Conservation (phyloP, 2,888 invertebrate species). For the Dolichopus griseipennis region DNA sequence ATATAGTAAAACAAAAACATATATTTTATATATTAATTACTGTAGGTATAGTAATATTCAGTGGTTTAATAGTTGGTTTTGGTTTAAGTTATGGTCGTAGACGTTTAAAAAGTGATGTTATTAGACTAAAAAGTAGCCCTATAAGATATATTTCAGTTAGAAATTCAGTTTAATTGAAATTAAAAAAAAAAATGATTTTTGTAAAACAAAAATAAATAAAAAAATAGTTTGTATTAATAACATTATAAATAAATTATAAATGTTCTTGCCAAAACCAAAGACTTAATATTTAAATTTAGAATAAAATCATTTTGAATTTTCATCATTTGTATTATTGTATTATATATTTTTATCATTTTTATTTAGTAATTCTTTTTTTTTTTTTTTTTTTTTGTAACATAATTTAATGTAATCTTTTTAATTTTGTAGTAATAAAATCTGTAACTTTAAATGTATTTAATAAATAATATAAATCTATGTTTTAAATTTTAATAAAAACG, state of each 20-base stretch:
- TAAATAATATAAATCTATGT: no score
- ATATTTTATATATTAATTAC: conserved; percentile 23
- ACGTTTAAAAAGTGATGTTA: conserved; percentile 14
- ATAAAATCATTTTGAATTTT: no score
- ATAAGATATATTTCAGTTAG: conserved; percentile 25
- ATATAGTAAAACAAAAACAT: conserved; percentile 18
- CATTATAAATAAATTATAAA: neutral
- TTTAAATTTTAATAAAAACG: no score
- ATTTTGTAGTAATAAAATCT: no score
- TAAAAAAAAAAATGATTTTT: no score
- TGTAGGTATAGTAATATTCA: conserved; percentile 20
- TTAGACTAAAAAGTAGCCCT: conserved; percentile 17
- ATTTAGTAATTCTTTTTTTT: no score
- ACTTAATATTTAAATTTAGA: neutral
- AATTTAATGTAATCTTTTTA: no score
- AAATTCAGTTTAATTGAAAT: conserved; percentile 15
- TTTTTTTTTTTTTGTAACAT: no score
- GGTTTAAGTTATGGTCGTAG: conserved; percentile 21
- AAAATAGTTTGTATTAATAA: neutral
- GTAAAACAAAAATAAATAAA: neutral
- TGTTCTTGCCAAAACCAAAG: conserved; percentile 9
- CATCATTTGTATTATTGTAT: no score
- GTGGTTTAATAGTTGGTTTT: conserved; percentile 25
- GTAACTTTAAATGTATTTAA: no score
- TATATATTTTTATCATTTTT: no score